Percentiles rank a stretch among this genome's conserved stretches.
phyloP scores from a whole-genome alignment of 2,888 invertebrate genomes.

The Microctonus hyperodae region DNA sequence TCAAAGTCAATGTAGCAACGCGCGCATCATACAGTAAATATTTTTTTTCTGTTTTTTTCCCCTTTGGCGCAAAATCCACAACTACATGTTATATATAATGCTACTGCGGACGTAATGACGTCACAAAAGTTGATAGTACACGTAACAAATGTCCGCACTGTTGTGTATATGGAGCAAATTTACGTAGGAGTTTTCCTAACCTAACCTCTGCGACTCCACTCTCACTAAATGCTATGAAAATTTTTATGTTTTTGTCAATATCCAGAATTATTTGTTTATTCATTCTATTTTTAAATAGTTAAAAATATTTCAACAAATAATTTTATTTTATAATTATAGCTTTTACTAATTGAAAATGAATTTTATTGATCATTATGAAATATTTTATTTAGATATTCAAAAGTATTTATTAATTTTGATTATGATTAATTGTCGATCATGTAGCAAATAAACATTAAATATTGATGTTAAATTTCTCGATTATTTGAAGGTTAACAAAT shows the following conservation, averaged over 20 bases:
- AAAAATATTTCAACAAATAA: too few relatives aligned
- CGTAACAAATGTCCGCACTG: not conserved
- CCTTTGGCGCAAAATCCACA: slow-evolving; percentile 18
- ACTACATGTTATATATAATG: not conserved
- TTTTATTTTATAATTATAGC: too few relatives aligned
- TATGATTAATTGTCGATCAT: too few relatives aligned
- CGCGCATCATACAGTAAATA: not conserved
- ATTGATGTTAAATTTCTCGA: too few relatives aligned
- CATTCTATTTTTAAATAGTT: not conserved
- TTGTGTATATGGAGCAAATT: not conserved
- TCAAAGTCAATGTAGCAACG: slow-evolving; percentile 9
- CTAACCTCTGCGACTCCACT: not conserved
- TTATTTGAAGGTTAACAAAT: too few relatives aligned
- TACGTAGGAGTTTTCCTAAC: not conserved
- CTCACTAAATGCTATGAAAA: not conserved
- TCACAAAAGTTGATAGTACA: not conserved
- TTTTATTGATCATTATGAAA: too few relatives aligned
- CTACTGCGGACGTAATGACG: slow-evolving; percentile 20
- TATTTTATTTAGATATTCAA: too few relatives aligned
- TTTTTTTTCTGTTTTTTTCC: slow-evolving; percentile 8
- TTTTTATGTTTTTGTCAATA: slow-evolving; percentile 20
- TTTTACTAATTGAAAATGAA: too few relatives aligned
- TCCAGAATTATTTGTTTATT: not conserved
- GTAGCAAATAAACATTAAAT: too few relatives aligned
- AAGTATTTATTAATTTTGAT: too few relatives aligned